Base-by-base conservation (phyloP, 2,888 invertebrate species). In the Psococerastis gibbosa region DNA sequence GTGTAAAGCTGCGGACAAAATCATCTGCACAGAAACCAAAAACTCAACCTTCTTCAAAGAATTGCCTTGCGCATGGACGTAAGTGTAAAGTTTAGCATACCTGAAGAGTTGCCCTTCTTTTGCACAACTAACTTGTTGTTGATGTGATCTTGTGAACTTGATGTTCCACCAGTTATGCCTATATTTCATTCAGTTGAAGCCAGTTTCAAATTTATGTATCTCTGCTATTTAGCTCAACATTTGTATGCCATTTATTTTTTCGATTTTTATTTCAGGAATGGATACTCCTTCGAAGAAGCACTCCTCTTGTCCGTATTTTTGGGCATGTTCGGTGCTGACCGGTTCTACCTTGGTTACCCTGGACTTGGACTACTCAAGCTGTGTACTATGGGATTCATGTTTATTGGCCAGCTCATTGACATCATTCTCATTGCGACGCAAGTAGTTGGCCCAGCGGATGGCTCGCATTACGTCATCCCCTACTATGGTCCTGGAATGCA, bases 271-370 rank as follows among this genome's bases (percentile, higher is more conserved):
- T 65, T 32, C 64, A 92, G 91, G 45, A 95, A 94, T 71, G 94
- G 92, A 16, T 89, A 92, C 58, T 82, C 83, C 2, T 78, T 91
- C 57, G 91, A 94, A 59, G 85, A 87, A 43, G 81, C 97, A 0
- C 65, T 98, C 35, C 63, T 97, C 27, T 67, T 98, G 3, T 97
- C 97, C 0, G 83, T 98, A 42, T 98, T 98, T 60, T 68, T 97
- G 45, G 98, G 98, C 22, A 92, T 95, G 87, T 89, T 98, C 66
- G 98, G 98, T 15, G 71, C 88, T 18, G 98, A 98, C 60, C 69
- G 98, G 47, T 95, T 98, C 63, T 98, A 98, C 58, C 68, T 98
- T n/a, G 98, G 98, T 22, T 97, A 97, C 61, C 92, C 91, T 43
- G 95, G 91, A 1, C 75, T 97, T 51, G 97, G 95, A 1, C 63